These are phyloP conservation scores for Ondatra zibethicus DNA, from an alignment of 2,113 vertebrate species.

Conservation along the genomic window DNA sequence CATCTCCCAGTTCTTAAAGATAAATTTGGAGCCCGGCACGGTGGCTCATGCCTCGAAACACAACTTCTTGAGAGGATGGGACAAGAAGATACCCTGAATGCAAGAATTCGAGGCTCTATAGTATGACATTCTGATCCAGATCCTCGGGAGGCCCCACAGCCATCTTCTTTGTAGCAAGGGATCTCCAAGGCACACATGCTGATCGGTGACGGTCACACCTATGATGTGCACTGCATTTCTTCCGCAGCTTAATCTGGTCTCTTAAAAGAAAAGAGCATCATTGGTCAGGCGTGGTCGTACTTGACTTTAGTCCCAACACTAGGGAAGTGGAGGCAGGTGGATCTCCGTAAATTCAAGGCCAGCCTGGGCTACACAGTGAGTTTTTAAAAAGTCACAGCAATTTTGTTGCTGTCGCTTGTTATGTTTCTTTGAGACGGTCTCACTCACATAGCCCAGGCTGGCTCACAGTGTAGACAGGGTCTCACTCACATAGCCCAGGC, in stretches of 20 bases:
- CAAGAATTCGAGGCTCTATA: neutral
- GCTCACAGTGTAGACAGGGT: neutral
- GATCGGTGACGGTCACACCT: too few species aligned
- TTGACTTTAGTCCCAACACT: neutral
- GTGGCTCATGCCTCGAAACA: neutral
- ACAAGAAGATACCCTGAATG: neutral
- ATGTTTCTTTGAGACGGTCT: neutral
- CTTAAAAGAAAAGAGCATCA: neutral
- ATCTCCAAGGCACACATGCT: accelerated
- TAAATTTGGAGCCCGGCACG: neutral
- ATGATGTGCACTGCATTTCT: accelerated
- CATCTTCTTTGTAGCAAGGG: neutral
- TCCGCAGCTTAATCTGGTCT: neutral
- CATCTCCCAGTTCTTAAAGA: neutral
- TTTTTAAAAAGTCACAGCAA: neutral
- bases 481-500: too few species aligned
- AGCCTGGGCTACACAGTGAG: neutral
- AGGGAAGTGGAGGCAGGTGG: neutral
- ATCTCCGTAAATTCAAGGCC: neutral
- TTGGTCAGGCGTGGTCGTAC: too few species aligned
- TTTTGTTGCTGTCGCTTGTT: neutral
- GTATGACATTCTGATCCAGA: too few species aligned
- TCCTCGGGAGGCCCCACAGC: neutral
- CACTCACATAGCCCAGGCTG: neutral
- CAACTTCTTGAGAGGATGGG: neutral